Evolutionary conservation across 2,888 invertebrate species (phyloP), one percentile per base, ranked within the genome.

Genomic region (Cheilosia vulpina): DNA sequence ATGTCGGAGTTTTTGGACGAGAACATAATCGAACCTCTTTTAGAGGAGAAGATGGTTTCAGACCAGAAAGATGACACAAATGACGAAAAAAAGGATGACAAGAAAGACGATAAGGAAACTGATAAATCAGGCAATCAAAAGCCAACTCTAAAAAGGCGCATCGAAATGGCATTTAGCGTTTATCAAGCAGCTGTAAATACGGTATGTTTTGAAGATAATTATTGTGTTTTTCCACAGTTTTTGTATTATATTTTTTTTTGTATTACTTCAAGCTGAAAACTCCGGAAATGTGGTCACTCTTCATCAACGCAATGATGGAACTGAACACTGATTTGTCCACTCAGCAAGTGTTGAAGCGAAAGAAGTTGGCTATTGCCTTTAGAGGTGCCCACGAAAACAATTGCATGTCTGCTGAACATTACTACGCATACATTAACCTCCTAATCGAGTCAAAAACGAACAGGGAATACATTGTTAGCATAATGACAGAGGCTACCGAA

Each of bases 291-390:
- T 94, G 94, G 94, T 92, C 92, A 0, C 88, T 93, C 2, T 95
- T 94, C 87, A 90, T 95, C 65, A 93, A 94, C 80, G 93, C 93
- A 27, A 92, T 95, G 90, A 87, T 94, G 31, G 93, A 94, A 87
- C 90, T 94, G 0, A 93, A 93, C 89, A 91, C 92, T 27, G 93
- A 94, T 75, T 87, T 90, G 15, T 90, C 90, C 1, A 90, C 91
- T 1, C 91, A 94, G 34, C 92, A 93, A 2, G 92, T 92, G 47
- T 92, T 93, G 15, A 94, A 93, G 87, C 92, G 92, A 31, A 93
- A 93, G 78, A 90, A 93, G 27, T 89, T 95, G 57, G 93, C 92
- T 55, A 90, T 89, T 55, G 94, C 94, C 1, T 91, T 94, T 17
- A 89, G 91, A n/a, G 93, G 92, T 57, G 94, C 93, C 0, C 93